Evolutionary conservation across 2,797 vertebrate species (phyloP), one percentile per base, ranked within the genome.

Genomic region (Brachyalestes nurse): DNA sequence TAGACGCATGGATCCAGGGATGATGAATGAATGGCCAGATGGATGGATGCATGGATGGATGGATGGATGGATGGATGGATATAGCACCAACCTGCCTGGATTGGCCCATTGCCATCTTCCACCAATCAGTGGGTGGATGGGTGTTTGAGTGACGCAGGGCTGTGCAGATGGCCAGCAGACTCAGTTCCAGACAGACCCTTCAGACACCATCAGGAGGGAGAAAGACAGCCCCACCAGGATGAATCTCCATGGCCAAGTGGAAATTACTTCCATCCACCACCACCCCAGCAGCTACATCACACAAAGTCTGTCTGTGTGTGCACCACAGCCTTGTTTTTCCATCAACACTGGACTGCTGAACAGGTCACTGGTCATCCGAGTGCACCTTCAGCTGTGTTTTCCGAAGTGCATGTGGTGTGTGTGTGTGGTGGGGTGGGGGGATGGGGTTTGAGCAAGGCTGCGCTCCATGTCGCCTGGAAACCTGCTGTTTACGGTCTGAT

Each of bases 61-160:
- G 4, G 23, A 61, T 61, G 60, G 23, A 61, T 28, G 10, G 23
- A 13, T 61, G 4, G 12, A 61, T 1, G 14, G 23, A 61, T 23
- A 9, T 10, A 55, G 69, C 40, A 55, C 62, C 14, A 6, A 69
- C 25, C 21, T 53, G 57, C 83, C 65, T 67, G 45, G 71, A 74
- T 65, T 83, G 78, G 61, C 47, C 61, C 17, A n/a, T 42, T 67
- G 65, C 75, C 80, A 81, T 40, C 38, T 6, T 80, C 21, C 47
- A 38, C 25, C 69, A 58, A 62, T 78, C 61, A 66, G 60, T 25
- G 87, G 87, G 92, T 86, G 91, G 90, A 93, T 91, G 91, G 90
- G 91, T 92, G 92, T 94, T 94, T 93, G 92, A 92, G 93, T 93
- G 91, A 94, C 90, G 91, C 90, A 91, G 89, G 89, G 81, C 88